Base-by-base conservation (phyloP, 2,113 vertebrate species). In the Lagenorhynchus albirostris region DNA sequence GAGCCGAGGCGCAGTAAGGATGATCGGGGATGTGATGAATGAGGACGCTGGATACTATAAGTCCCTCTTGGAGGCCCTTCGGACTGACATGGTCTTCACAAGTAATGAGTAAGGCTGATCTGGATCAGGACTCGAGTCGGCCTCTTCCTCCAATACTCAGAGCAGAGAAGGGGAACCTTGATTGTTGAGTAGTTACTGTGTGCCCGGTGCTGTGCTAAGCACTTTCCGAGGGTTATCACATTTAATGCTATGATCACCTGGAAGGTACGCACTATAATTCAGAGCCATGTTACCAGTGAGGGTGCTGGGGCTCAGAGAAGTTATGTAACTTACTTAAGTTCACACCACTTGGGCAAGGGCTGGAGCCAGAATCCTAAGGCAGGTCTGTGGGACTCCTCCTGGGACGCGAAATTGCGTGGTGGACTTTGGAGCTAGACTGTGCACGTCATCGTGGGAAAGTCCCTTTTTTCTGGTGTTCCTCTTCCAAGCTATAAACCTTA, bases 1-100 rank as follows among this genome's bases (percentile, higher is more conserved):
- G 58, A 98, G 98, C 85, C 38, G 6, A 15, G 98, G 93, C 58
- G 98, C 98, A 0, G 92, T 98, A 0, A 33, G 97, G 2, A 98
- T 98, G 98, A 98, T 98, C 0, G 96, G 97, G 0, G 98, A 98
- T 53, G 0, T 98, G 68, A 1, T 98, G 97, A 98, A 98, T 0
- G 96, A 98, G 31, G 96, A 98, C 17, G 53, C 92, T 0, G 97
- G 98, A 1, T 98, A 97, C 67, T 97, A 95, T 7, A 91, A 97
- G 1, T 98, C 98, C 17, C 86, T 98, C 76, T 93, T 98, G 0
- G 25, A 84, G 90, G 98, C 98, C 0, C 74, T 98, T n/a, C 44
- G n/a, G 84, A 31, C 18, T 3, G 96, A 80, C 0, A n/a, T 33
- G 0, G 0, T 74, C 95, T 97, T 98, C 4, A 0, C 23, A 0